A percentile compares a stretch with the other conserved stretches of the same genome.
phyloP scores from a whole-genome alignment of 2,888 invertebrate genomes.

The Drosophila planitibia region DNA sequence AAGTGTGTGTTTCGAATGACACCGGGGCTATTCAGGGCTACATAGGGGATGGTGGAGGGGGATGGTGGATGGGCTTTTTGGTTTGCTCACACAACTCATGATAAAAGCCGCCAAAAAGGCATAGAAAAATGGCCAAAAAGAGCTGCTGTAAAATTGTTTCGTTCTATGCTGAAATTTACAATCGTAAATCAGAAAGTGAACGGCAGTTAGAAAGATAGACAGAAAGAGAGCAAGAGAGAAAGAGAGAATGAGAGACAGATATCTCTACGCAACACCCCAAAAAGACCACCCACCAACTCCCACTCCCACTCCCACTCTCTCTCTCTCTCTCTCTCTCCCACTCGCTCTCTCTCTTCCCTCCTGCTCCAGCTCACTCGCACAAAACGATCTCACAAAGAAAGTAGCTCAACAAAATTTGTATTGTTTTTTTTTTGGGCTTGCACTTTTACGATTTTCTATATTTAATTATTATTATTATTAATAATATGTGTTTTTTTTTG shows the following conservation, averaged over 20 bases:
- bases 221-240: not conserved
- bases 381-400: conserved; percentile 54
- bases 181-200: conserved; percentile 1
- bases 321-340: not conserved
- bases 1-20: not conserved
- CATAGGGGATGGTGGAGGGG: not conserved
- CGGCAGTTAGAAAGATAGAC: conserved; percentile 1
- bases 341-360: not conserved
- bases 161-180: not conserved
- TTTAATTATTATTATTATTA: conserved; percentile 2
- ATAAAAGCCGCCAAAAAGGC: not conserved
- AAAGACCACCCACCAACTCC: conserved; percentile 1
- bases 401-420: conserved; percentile 22
- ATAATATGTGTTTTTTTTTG: not conserved
- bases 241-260: not conserved
- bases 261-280: conserved; percentile 2
- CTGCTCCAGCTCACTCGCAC: conserved; percentile 6
- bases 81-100: not conserved
- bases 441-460: conserved; percentile 11
- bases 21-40: not conserved
- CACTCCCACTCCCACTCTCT: not conserved
- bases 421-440: conserved; percentile 14
- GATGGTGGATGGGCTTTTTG: not conserved
- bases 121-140: not conserved
- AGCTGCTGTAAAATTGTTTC: not conserved